A percentile compares a stretch with the other conserved stretches of the same genome.
These are phyloP conservation scores for Abrostola triplasia DNA, from an alignment of 2,888 invertebrate genomes.

Conservation along the genomic window DNA sequence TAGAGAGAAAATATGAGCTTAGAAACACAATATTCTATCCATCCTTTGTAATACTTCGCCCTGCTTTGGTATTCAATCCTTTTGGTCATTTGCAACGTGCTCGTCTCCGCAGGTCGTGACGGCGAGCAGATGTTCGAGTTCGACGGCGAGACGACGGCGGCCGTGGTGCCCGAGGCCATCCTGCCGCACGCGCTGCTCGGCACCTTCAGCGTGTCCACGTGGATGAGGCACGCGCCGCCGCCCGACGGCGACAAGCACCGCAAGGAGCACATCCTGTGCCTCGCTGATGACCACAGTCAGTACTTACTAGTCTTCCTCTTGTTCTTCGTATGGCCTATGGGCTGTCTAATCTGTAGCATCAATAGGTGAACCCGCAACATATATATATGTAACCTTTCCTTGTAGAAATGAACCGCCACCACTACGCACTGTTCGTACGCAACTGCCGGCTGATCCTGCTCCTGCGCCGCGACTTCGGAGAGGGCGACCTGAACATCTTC, in stretches of 20 bases:
- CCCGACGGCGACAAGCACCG: constrained; percentile 94
- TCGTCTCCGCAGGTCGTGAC: constrained; percentile 90
- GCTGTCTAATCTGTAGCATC: no score
- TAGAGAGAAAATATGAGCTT: no score
- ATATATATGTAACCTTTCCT: neutral
- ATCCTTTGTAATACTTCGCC: no score
- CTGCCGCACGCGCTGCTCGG: constrained; percentile 93
- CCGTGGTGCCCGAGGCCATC: constrained; percentile 92
- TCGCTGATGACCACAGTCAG: constrained; percentile 99
- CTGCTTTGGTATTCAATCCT: no score
- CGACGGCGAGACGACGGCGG: constrained; percentile 96
- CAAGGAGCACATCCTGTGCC: constrained; percentile 99
- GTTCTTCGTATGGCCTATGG: no score
- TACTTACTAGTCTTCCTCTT: no score
- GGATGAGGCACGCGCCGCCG: constrained; percentile 97
- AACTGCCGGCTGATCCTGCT: constrained; percentile 98
- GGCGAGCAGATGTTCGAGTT: constrained; percentile 98
- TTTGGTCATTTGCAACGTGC: no score
- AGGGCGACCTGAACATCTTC: constrained; percentile 97
- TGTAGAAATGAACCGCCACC: constrained; percentile 99
- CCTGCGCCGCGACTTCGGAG: constrained; percentile 96
- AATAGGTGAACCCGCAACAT: neutral
- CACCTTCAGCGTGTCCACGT: constrained; percentile 96
- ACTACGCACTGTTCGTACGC: constrained; percentile 98
- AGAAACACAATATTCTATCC: no score